Evolutionary conservation across 2,888 invertebrate species (phyloP), one percentile per base, ranked within the genome.

Genomic region (Leptopilina syphax): DNA sequence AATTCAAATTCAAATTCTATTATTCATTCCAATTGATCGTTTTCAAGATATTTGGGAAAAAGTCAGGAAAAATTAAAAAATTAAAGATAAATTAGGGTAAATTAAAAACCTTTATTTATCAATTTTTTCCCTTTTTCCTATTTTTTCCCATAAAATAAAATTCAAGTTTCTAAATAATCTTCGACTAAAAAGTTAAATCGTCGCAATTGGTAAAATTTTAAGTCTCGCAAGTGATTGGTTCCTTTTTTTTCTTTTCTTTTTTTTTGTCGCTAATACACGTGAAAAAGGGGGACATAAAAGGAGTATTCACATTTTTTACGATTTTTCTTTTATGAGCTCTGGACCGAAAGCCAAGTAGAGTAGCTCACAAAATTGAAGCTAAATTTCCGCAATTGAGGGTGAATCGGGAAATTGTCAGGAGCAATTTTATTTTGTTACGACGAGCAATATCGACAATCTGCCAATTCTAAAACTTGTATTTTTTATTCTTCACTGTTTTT

Each of bases 271-370:
- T 50, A 50, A 50, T 50, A 50, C 12, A 50, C 50, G 10, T 10
- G 10, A 50, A 50, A 47, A 50, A 50, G 10, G 9, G 50, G 50
- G 50, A 50, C 12, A 50, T 9, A 78, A 78, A 81, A 77, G 41
- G 54, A 63, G 80, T 47, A 76, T 79, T 78, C 81, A 80, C 82
- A 73, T 82, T 87, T 82, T 87, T 87, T 87, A 87, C 83, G 87
- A 86, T 60, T 82, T 76, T 68, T 76, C 82, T 84, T 86, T 87
- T 86, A 85, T 80, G 83, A 82, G 81, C 81, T 78, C 83, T 77
- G 84, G 83, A 85, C 83, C 82, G 82, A 76, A 85, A 83, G 76
- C 77, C 79, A 79, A 34, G 18, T 18, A 18, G 34, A 34, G 77
- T 63, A 67, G 80, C 81, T 87, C 80, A 80, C 87, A 86, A 85